Conservation (phyloP, 2,888 invertebrate species). For the Ctena decussata region DNA sequence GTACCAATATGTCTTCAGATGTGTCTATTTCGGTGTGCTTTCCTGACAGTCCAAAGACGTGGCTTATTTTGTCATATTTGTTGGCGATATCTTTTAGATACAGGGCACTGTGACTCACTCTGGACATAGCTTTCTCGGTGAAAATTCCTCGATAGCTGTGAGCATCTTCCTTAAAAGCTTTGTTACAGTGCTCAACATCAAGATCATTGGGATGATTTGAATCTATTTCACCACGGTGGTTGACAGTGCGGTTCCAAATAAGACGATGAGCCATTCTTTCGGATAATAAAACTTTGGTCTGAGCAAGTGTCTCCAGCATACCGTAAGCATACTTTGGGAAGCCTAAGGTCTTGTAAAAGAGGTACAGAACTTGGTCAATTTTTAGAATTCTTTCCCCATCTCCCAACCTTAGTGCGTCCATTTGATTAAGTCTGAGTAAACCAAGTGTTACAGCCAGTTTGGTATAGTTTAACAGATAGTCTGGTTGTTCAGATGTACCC, state of each 20-base stretch:
- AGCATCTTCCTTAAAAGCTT: too few relatives aligned
- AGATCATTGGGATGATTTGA: slow-evolving; percentile 60
- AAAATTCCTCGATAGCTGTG: too few relatives aligned
- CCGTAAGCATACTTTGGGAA: slow-evolving; percentile 57
- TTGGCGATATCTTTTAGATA: too few relatives aligned
- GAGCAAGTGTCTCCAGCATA: slow-evolving; percentile 40
- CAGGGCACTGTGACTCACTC: too few relatives aligned
- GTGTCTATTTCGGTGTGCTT: too few relatives aligned
- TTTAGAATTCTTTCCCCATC: slow-evolving; percentile 48
- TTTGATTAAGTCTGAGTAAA: slow-evolving; percentile 36
- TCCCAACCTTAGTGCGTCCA: slow-evolving; percentile 46
- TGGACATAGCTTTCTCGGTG: too few relatives aligned
- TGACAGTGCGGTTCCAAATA: slow-evolving; percentile 55
- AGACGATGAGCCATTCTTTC: slow-evolving; percentile 35
- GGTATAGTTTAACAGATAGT: slow-evolving; percentile 34
- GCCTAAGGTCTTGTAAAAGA: slow-evolving; percentile 21
- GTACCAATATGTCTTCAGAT: too few relatives aligned
- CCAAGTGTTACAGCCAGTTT: slow-evolving; percentile 8
- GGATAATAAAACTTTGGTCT: slow-evolving; percentile 35
- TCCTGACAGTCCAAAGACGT: too few relatives aligned
- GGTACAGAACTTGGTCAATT: slow-evolving; percentile 24
- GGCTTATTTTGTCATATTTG: too few relatives aligned
- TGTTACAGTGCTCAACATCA: slow-evolving; percentile 56
- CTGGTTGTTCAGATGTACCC: not conserved
- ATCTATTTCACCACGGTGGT: slow-evolving; percentile 39